These are phyloP conservation scores for Porites evermanni DNA, from an alignment of 92 coral and sea anemone species.

Conservation along the genomic window DNA sequence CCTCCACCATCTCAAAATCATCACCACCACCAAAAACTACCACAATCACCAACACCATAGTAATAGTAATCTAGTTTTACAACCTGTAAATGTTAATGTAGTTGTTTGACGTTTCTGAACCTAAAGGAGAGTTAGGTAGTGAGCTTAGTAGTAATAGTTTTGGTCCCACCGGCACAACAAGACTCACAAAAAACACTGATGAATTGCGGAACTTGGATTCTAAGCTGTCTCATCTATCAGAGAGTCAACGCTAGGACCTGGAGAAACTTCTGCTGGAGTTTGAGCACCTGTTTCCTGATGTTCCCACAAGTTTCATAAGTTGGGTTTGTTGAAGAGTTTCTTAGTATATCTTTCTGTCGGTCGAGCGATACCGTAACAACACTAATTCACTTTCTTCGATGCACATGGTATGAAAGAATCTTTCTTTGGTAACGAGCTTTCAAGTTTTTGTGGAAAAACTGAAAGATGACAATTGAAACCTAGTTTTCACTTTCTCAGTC, in stretches of 20 bases:
- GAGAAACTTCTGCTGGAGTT: background rate
- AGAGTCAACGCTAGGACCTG: background rate
- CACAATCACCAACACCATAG: too few species aligned
- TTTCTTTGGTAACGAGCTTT: too few species aligned
- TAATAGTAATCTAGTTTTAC: background rate
- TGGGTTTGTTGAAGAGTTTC: too few species aligned
- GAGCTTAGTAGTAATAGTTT: background rate
- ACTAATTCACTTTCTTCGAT: too few species aligned
- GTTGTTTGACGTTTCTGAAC: constrained; percentile 4
- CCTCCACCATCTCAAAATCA: too few species aligned
- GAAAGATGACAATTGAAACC: too few species aligned
- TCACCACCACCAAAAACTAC: too few species aligned
- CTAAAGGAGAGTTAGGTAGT: background rate
- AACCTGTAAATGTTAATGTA: background rate
- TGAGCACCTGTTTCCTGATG: constrained; percentile 8
- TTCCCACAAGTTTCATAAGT: background rate
- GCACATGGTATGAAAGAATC: too few species aligned
- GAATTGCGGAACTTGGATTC: constrained; percentile 6
- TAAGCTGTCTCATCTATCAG: constrained; percentile 2
- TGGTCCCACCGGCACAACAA: constrained; percentile 3
- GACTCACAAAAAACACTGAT: background rate
- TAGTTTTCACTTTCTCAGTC: too few species aligned
- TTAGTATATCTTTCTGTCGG: too few species aligned
- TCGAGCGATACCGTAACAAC: too few species aligned
- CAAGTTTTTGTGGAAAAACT: too few species aligned